Evolutionary conservation across 2,797 vertebrate genomes (phyloP).

Genomic region (Peromyscus melanophrys): DNA sequence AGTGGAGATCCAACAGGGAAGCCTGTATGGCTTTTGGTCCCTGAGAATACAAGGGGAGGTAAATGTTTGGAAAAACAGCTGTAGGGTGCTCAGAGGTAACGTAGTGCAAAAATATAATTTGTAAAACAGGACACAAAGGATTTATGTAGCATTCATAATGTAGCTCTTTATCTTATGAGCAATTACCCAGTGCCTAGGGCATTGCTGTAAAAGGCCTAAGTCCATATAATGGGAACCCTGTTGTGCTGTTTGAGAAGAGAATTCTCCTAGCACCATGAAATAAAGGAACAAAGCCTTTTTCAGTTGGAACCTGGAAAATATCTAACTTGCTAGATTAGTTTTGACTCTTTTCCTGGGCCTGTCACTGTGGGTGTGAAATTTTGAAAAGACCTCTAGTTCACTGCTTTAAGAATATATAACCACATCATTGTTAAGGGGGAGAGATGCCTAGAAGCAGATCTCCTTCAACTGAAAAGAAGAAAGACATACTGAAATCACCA

Average conservation of each 20-base stretch:
- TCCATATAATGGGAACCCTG: constrained; percentile 67
- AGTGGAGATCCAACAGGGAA: constrained; percentile 76
- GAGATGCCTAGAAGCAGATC: background rate
- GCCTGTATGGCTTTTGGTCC: constrained; percentile 73
- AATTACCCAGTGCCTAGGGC: constrained; percentile 76
- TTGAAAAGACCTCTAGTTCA: constrained; percentile 23
- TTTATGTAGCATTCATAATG: constrained; percentile 81
- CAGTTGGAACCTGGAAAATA: constrained; percentile 42
- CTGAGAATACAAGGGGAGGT: constrained; percentile 82
- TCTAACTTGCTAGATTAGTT: constrained; percentile 54
- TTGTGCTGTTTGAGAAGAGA: constrained; percentile 54
- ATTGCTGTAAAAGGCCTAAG: constrained; percentile 39
- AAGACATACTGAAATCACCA: background rate
- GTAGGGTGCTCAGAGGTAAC: constrained; percentile 78
- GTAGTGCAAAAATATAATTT: constrained; percentile 80
- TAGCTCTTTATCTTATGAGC: constrained; percentile 75
- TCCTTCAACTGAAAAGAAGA: constrained; percentile 26
- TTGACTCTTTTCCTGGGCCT: constrained; percentile 4
- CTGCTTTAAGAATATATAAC: constrained; percentile 25
- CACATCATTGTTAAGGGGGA: background rate
- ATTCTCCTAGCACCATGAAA: constrained; percentile 45
- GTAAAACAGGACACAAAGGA: constrained; percentile 80
- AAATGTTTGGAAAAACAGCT: constrained; percentile 79
- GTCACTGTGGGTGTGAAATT: background rate
- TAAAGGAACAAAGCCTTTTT: constrained; percentile 73